Base-by-base conservation (phyloP, 2,888 invertebrate genomes). In the Tetropium fuscum region DNA sequence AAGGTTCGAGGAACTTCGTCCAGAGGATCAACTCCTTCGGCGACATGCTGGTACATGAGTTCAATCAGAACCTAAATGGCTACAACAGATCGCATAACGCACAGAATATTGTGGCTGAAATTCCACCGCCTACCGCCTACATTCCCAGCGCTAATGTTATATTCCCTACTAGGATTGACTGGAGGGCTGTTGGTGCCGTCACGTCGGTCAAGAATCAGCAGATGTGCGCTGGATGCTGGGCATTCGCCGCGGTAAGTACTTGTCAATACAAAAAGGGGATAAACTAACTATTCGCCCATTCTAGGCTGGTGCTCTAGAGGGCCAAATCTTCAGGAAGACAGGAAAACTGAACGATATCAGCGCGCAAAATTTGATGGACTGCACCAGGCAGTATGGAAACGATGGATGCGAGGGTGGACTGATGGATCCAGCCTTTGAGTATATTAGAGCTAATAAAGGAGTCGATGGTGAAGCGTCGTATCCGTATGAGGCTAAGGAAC, bases 251-350 rank as follows among this genome's bases (percentile, higher is more conserved):
- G 44, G 82, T 82, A 74, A 76, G 79, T 71, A 27, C 7, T 27
- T 27, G 10, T 27, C 10, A n/a, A 10, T 27, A 27, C 10, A 27
- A n/a, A n/a, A n/a, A n/a, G n/a, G n/a, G 27, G 8, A 27, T 10
- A 36, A 38, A 38, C 1, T n/a, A 6, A 1, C 10, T 20, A 20
- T 10, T 20, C 7, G 1, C 6, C 3, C 0, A 4, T 25, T 4
- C n/a, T 61, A 88, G 87, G 86, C 86, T 57, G 88, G 85, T 10
- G 82, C 86, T 4, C 69, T 87, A 13, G 87, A 87, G 77, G 85
- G 84, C 6, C 86, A 86, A 56, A 78, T 82, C 66, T 85, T 81
- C 74, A 76, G 84, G 10, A 85, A 85, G 78, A 83, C 83, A 11
- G 84, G 84, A 3, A 77, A 80, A 36, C 75, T 87, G 13, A 81